These are phyloP conservation scores for Stomatorhinus walkeri DNA, from an alignment of 2,797 vertebrate species.

Conservation along the genomic window DNA sequence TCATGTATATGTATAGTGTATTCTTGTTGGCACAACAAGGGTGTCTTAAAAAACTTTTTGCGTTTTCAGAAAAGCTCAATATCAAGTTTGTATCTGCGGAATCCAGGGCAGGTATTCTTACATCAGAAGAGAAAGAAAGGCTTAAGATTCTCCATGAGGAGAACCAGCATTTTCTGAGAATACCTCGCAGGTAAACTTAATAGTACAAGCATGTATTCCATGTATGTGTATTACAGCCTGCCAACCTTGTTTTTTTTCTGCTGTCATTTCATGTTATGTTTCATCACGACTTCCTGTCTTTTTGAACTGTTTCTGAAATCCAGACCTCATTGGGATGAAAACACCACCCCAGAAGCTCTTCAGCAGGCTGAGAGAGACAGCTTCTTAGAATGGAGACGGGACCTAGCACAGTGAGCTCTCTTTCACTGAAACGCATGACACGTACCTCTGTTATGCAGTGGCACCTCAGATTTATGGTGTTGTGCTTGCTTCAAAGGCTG, in stretches of 20 bases:
- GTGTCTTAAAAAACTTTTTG: neutral
- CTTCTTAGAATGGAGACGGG: constrained; percentile 86
- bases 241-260: neutral
- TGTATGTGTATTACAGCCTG: neutral
- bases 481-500: constrained; percentile 55
- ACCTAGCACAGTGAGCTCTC: constrained; percentile 71
- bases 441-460: neutral
- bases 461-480: neutral
- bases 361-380: constrained; percentile 78
- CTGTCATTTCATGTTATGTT: neutral
- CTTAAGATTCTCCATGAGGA: constrained; percentile 79
- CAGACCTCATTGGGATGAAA: constrained; percentile 81
- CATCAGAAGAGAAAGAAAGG: constrained; percentile 67
- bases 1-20: neutral
- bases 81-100: constrained; percentile 78
- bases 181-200: constrained; percentile 72
- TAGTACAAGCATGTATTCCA: neutral
- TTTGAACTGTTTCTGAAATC: constrained; percentile 19
- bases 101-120: constrained; percentile 68
- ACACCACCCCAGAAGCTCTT: constrained; percentile 75
- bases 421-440: neutral
- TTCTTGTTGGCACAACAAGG: neutral
- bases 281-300: neutral
- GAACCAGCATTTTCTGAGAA: constrained; percentile 74
- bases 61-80: constrained; percentile 81